Conservation (phyloP, 2,113 vertebrate species). For the Guaruba guarouba region DNA sequence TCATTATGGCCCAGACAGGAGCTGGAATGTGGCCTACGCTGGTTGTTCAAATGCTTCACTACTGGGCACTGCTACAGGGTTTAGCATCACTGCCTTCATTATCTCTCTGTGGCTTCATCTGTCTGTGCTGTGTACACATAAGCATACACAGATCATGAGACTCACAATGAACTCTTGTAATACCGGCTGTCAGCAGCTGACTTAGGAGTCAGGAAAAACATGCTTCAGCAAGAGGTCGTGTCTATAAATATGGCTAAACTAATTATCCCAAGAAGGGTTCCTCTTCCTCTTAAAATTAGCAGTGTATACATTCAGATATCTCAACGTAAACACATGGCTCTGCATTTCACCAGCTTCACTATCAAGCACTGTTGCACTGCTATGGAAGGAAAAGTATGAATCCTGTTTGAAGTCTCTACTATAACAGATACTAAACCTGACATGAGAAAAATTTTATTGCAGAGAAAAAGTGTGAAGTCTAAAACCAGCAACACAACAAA, state of each 20-base stretch:
- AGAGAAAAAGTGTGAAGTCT: background rate
- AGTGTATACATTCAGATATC: background rate
- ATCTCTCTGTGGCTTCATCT: background rate
- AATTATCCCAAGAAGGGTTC: constrained; percentile 21
- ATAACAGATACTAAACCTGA: background rate
- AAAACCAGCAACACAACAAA: background rate
- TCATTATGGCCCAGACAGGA: background rate
- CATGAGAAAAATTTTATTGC: background rate
- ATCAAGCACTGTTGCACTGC: background rate
- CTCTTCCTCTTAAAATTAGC: constrained; percentile 42
- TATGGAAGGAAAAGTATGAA: background rate
- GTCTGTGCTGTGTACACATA: background rate
- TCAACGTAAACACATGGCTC: constrained; percentile 28
- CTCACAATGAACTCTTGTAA: constrained; percentile 11
- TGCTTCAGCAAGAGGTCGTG: background rate
- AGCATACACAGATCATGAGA: background rate
- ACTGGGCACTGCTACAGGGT: background rate
- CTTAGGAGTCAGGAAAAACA: background rate
- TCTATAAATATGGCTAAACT: constrained; percentile 39
- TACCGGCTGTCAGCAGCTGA: background rate
- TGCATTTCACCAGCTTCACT: constrained; percentile 16
- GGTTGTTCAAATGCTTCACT: background rate
- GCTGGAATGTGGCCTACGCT: background rate
- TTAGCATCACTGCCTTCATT: background rate
- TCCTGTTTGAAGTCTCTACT: background rate